Conservation (phyloP, 2,888 invertebrate genomes). For the Hydrotaea cyrtoneurina region DNA sequence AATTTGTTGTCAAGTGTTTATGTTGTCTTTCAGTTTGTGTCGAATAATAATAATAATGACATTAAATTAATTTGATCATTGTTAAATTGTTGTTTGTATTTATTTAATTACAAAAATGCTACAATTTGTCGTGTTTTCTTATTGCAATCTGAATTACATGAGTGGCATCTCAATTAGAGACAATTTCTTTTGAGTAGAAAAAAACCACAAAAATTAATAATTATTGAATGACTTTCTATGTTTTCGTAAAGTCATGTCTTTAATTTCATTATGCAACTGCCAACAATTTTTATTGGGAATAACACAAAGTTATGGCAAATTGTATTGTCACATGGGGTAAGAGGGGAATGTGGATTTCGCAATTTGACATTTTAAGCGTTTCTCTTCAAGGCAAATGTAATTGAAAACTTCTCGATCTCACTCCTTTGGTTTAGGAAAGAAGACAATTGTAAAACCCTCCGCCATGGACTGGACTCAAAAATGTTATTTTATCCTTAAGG, state of each 20-base stretch:
- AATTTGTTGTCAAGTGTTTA: conserved; percentile 30
- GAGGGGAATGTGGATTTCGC: too few species aligned
- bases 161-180: background rate
- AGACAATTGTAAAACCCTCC: too few species aligned
- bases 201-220: background rate
- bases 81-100: background rate
- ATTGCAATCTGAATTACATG: background rate
- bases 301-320: too few species aligned
- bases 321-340: too few species aligned
- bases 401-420: too few species aligned
- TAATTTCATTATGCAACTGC: background rate
- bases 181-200: conserved; percentile 3
- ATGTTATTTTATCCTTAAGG: too few species aligned
- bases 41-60: conserved; percentile 29
- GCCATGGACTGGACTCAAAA: too few species aligned
- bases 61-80: conserved; percentile 37
- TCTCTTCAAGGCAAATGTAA: too few species aligned
- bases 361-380: too few species aligned
- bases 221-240: background rate
- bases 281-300: background rate
- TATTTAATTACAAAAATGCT: background rate
- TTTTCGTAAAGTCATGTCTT: background rate
- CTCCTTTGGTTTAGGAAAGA: too few species aligned
- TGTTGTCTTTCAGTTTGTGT: background rate
- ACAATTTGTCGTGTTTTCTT: conserved; percentile 28